Conservation (phyloP, 2,113 vertebrate species). For the Pontoporia blainvillei region DNA sequence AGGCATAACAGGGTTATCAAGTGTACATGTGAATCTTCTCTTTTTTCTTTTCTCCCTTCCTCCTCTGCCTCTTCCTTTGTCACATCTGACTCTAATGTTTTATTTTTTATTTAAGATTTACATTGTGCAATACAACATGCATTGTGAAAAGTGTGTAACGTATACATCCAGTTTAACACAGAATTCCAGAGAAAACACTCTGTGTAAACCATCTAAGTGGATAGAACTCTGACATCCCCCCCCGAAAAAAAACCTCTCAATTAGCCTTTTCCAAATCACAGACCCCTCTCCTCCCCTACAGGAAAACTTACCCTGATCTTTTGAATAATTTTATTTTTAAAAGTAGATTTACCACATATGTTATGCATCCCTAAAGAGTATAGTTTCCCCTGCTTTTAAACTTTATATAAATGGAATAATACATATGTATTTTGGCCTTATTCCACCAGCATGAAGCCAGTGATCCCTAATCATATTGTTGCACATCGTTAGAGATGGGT, state of each 20-base stretch:
- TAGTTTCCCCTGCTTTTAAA: not conserved
- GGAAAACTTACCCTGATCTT: not conserved
- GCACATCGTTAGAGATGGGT: not conserved
- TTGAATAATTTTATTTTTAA: not conserved
- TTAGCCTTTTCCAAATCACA: not conserved
- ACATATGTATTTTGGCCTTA: not conserved
- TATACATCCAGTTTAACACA: not conserved
- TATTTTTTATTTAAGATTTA: not conserved
- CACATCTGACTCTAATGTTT: not conserved
- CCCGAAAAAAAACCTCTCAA: too few species aligned
- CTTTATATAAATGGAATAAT: not conserved
- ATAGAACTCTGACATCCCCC: fast-evolving
- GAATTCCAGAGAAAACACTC: not conserved
- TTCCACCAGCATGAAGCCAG: not conserved
- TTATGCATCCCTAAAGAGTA: not conserved
- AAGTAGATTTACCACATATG: not conserved
- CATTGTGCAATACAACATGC: not conserved
- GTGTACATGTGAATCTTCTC: not conserved
- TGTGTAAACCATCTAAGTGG: not conserved
- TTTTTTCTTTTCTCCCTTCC: too few species aligned
- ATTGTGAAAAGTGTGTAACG: not conserved
- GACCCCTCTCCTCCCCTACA: not conserved
- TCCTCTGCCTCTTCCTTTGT: not conserved
- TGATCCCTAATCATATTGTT: not conserved
- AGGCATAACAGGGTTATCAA: not conserved